Base-by-base conservation (phyloP, 2,888 invertebrate genomes). In the Eristalis intricaria region DNA sequence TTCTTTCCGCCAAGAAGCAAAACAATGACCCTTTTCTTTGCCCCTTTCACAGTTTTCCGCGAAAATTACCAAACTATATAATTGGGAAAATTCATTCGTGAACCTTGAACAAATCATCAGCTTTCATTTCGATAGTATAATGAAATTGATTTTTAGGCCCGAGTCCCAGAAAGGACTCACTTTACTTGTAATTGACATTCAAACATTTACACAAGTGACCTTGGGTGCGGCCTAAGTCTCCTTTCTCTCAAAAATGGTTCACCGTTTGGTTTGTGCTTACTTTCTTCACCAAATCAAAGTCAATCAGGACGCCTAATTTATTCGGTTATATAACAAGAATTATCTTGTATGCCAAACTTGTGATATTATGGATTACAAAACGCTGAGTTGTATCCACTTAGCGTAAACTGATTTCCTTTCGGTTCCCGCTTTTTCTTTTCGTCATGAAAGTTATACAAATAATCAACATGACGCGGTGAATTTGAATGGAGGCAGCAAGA, bases 391-490 rank as follows among this genome's bases (percentile, higher is more conserved):
- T 50, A 8, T 19, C 13, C 29, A 19, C 23, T 38, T 2, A 65
- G 26, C 22, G 19, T 10, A 3, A 43, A 11, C 71, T 22, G 38
- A 38, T 60, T 56, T 29, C 56, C 38, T 23, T 22, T 50, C 35
- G 15, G 65, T 29, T 22, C 11, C 5, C 26, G 58, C 15, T 35
- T 38, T n/a, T n/a, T 10, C 50, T 50, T 32, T 35, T 60, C 61
- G 60, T 32, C 10, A 40, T 40, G 40, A 35, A 76, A 68, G 61
- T 40, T 76, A 40, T n/a, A 60, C 56, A 69, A 56, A 70, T 70
- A 63, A 77, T 38, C 63, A 50, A 19, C 50, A 8, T 23, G 22
- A 69, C 77, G 63, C 26, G 15, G 32, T 69, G 77, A 69, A 77
- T 64, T 56, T 63, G 35, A 69, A 77, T 70, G 13, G 63, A 61